These are phyloP conservation scores for Cryptus armator DNA, from an alignment of 2,888 invertebrate genomes.

Conservation along the genomic window DNA sequence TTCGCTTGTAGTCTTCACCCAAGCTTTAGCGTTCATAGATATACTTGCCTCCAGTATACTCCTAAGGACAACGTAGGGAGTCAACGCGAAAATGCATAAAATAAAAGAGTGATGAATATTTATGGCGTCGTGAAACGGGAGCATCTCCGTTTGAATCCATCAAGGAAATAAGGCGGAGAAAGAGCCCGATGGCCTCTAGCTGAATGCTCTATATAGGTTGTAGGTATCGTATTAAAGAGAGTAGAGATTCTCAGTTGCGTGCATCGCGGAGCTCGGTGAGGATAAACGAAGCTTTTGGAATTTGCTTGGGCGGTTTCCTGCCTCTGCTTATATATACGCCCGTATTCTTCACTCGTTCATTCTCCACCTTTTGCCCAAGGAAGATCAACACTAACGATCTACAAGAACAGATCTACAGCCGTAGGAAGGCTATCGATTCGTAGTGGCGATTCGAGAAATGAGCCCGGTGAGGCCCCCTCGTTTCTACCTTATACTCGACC, in stretches of 20 bases:
- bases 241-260: slow-evolving; percentile 51
- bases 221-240: slow-evolving; percentile 38
- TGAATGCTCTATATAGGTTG: slow-evolving; percentile 20
- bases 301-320: slow-evolving; percentile 64
- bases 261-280: slow-evolving; percentile 33
- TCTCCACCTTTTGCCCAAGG: slow-evolving; percentile 54
- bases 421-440: slow-evolving; percentile 61
- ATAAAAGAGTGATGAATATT: slow-evolving; percentile 57
- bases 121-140: slow-evolving; percentile 54
- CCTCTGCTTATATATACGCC: slow-evolving; percentile 42
- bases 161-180: slow-evolving; percentile 40
- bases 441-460: slow-evolving; percentile 65
- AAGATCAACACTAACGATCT: slow-evolving; percentile 68
- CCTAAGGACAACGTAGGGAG: neutral
- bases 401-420: slow-evolving; percentile 61
- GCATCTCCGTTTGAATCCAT: slow-evolving; percentile 53
- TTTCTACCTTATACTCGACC: slow-evolving; percentile 34
- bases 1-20: neutral
- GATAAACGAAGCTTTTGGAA: slow-evolving; percentile 65
- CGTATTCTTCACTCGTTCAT: slow-evolving; percentile 41
- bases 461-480: slow-evolving; percentile 31
- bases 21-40: neutral
- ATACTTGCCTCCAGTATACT: slow-evolving; percentile 10
- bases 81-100: slow-evolving; percentile 32
- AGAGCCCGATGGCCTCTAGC: slow-evolving; percentile 32